A percentile compares a stretch with the other conserved stretches of the same genome.
These are phyloP conservation scores for Anthoscopus minutus DNA, from an alignment of 2,113 vertebrate species.

Conservation along the genomic window DNA sequence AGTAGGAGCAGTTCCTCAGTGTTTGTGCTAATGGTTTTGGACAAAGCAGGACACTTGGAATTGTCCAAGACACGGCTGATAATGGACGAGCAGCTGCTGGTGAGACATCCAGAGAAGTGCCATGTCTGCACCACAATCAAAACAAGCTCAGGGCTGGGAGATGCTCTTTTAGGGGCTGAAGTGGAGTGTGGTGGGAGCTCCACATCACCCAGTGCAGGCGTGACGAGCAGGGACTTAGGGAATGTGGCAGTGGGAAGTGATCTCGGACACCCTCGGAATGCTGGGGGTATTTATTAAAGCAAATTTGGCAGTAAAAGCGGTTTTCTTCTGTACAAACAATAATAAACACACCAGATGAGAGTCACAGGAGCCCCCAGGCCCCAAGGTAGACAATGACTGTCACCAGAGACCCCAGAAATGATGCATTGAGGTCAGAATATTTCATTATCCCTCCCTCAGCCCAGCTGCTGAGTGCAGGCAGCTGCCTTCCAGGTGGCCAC, in stretches of 20 bases:
- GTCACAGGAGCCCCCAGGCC: not conserved
- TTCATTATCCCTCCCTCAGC: not conserved
- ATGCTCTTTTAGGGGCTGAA: not conserved
- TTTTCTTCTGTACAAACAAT: not conserved
- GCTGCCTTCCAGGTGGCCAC: not conserved
- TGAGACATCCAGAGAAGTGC: not conserved
- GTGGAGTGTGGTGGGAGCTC: not conserved
- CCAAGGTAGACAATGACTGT: fast-evolving
- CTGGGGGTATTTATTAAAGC: not conserved
- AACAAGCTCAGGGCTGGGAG: not conserved
- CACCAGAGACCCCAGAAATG: not conserved
- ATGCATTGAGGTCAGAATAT: not conserved
- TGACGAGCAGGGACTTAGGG: not conserved
- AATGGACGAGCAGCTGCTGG: not conserved
- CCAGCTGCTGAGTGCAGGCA: not conserved
- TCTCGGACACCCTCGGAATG: not conserved
- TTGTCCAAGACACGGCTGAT: not conserved
- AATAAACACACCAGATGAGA: not conserved
- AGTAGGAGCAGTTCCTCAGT: not conserved
- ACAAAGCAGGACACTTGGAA: not conserved
- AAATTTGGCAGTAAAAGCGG: not conserved
- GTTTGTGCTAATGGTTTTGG: not conserved
- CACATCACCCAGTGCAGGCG: not conserved
- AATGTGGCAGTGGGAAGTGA: not conserved
- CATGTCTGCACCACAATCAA: not conserved